phyloP scores from a whole-genome alignment of 2,888 invertebrate genomes.

The Scotopteryx bipunctaria region DNA sequence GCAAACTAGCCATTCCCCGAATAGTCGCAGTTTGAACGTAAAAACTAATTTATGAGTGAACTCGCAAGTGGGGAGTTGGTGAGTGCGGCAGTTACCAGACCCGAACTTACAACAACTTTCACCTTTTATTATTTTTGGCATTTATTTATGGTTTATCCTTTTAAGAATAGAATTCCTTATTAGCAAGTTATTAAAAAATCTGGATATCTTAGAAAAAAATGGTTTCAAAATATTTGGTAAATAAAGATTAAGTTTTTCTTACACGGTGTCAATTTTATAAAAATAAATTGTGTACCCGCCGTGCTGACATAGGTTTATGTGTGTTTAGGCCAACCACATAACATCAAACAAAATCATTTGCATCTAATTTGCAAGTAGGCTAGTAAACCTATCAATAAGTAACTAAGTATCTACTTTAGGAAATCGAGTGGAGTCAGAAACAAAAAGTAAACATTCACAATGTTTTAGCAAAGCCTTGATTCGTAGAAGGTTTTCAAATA shows the following conservation, averaged over 20 bases:
- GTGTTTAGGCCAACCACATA: no score
- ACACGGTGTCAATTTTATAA: no score
- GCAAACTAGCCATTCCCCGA: not conserved
- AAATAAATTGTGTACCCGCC: no score
- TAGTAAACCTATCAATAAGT: no score
- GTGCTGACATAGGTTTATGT: not conserved
- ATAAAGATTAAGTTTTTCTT: not conserved
- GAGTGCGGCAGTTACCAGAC: not conserved
- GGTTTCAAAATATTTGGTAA: no score
- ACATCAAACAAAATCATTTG: no score
- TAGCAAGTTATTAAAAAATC: no score
- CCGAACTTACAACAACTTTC: slow-evolving; percentile 21
- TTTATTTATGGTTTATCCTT: not conserved
- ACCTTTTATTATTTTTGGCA: slow-evolving; percentile 21
- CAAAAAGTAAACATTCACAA: not conserved
- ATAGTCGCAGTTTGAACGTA: slow-evolving; percentile 1
- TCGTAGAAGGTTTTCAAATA: not conserved
- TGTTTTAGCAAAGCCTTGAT: not conserved
- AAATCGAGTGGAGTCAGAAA: not conserved
- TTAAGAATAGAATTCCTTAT: not conserved
- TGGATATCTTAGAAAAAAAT: no score
- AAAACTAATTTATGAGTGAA: slow-evolving; percentile 17
- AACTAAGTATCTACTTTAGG: not conserved
- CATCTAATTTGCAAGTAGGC: no score
- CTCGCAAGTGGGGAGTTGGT: not conserved